These are phyloP conservation scores for Thera obeliscata DNA, from an alignment of 2,888 invertebrate genomes.

Conservation along the genomic window DNA sequence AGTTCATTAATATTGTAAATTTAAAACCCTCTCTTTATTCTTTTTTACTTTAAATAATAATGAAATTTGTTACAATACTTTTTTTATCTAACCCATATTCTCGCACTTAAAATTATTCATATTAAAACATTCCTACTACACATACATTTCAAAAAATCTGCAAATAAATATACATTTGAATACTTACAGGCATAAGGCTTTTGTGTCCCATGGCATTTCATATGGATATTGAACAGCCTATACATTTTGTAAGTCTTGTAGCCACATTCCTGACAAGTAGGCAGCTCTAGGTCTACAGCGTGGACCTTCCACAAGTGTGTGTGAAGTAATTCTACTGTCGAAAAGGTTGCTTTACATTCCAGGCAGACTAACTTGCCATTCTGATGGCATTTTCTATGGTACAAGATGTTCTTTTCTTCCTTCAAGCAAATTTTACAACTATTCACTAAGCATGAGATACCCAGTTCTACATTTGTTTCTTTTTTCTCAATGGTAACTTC, in stretches of 20 bases:
- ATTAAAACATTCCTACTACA: too few relatives aligned
- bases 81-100: too few relatives aligned
- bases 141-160: too few relatives aligned
- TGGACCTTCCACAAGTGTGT: constrained; percentile 92
- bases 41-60: too few relatives aligned
- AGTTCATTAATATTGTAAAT: too few relatives aligned
- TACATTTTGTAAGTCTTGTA: constrained; percentile 89
- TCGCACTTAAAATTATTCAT: too few relatives aligned
- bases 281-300: constrained; percentile 91
- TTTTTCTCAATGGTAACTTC: constrained; percentile 38
- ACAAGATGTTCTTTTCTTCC: constrained; percentile 84
- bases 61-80: too few relatives aligned
- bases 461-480: constrained; percentile 47
- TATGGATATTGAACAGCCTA: constrained; percentile 89
- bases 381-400: constrained; percentile 87
- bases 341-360: constrained; percentile 85
- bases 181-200: constrained; percentile 85
- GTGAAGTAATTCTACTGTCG: constrained; percentile 87
- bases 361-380: constrained; percentile 83
- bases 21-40: too few relatives aligned
- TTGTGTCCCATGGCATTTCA: constrained; percentile 88
- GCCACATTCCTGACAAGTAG: constrained; percentile 89
- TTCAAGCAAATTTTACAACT: constrained; percentile 84
- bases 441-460: constrained; percentile 78
- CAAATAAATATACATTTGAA: not conserved